Conservation (phyloP, 2,888 invertebrate species). For the Conchocele bisecta region DNA sequence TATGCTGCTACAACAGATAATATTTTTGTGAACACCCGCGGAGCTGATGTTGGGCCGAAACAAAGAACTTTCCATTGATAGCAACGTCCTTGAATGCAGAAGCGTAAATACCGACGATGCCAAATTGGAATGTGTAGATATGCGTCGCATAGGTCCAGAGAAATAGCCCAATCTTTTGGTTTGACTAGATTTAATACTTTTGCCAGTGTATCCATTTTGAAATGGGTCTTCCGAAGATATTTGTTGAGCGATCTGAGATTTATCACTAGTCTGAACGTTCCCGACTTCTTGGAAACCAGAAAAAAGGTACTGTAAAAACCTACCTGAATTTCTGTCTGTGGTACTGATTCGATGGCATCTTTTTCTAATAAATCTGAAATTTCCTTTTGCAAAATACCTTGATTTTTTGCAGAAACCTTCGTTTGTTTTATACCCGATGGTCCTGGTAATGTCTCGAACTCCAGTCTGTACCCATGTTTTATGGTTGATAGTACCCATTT, state of each 20-base stretch:
- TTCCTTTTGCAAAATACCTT: no score
- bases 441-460: no score
- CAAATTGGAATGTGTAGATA: slow-evolving; percentile 36
- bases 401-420: no score
- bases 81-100: background rate
- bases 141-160: slow-evolving; percentile 32
- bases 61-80: slow-evolving; percentile 17
- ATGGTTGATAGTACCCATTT: no score
- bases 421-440: no score
- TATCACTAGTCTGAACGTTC: slow-evolving; percentile 38
- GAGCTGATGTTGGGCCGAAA: slow-evolving; percentile 29
- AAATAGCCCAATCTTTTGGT: slow-evolving; percentile 30
- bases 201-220: slow-evolving; percentile 48
- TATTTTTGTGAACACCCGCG: slow-evolving; percentile 39
- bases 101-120: slow-evolving; percentile 19
- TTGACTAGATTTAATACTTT: slow-evolving; percentile 33
- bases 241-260: slow-evolving; percentile 46
- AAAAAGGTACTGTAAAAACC: slow-evolving; percentile 49
- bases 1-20: slow-evolving; percentile 36
- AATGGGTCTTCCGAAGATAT: slow-evolving; percentile 35
- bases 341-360: slow-evolving; percentile 24
- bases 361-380: no score
- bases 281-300: slow-evolving; percentile 36
- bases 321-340: slow-evolving; percentile 7
- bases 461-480: no score